These are phyloP conservation scores for Sycophila texana DNA, from an alignment of 2,888 invertebrate genomes.

Conservation along the genomic window DNA sequence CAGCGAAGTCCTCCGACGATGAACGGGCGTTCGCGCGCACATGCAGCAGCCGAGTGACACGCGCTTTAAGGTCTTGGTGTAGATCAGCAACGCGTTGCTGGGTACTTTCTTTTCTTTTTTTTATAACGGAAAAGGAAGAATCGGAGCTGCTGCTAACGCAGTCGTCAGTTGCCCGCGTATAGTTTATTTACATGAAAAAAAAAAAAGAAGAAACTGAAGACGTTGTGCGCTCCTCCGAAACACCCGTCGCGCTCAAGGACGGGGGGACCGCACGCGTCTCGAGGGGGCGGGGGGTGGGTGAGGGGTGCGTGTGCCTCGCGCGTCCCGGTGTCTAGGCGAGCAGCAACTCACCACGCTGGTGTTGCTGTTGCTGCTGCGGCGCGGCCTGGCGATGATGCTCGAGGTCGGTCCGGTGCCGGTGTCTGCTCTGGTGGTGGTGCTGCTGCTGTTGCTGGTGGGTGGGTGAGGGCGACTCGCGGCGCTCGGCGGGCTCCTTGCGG, in stretches of 20 bases:
- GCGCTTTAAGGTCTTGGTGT: too few species aligned
- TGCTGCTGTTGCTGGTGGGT: constrained; percentile 42
- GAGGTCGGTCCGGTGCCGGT: constrained; percentile 63
- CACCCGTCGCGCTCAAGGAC: constrained; percentile 26
- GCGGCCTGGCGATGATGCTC: constrained; percentile 76
- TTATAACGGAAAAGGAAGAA: too few species aligned
- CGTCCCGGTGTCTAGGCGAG: constrained; percentile 75
- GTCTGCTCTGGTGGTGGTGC: constrained; percentile 58
- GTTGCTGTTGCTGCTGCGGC: constrained; percentile 74
- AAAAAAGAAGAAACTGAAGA: not conserved
- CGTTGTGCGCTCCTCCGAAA: not conserved
- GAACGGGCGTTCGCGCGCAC: too few species aligned
- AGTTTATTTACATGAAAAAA: not conserved
- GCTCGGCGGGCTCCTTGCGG: constrained; percentile 10
- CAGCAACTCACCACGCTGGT: constrained; percentile 75
- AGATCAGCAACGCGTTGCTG: too few species aligned
- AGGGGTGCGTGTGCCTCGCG: not conserved
- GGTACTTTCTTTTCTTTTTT: too few species aligned
- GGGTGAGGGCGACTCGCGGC: constrained; percentile 42
- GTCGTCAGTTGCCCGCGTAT: not conserved
- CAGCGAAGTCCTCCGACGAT: too few species aligned
- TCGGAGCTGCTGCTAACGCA: too few species aligned
- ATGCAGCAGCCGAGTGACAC: too few species aligned
- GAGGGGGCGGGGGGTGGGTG: not conserved
- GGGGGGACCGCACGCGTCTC: constrained; percentile 33